Evolutionary conservation across 1,140 invertebrate species (phyloP).

Genomic region (Megalonaias nervosa): DNA sequence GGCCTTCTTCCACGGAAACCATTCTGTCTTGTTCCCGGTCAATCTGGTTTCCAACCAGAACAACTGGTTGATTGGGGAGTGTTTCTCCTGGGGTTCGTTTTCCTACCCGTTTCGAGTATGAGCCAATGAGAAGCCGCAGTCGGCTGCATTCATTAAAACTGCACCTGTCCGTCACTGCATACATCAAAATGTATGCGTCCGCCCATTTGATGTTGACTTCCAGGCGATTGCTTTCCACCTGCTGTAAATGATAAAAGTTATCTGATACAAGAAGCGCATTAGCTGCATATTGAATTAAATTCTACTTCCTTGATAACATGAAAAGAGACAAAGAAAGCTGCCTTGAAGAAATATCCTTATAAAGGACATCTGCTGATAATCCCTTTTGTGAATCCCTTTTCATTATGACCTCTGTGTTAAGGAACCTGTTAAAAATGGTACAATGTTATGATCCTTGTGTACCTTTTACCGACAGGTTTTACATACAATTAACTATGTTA

Average conservation of each 20-base stretch:
- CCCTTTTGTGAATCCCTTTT: too few relatives aligned
- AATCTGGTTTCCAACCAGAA: slow-evolving; percentile 90
- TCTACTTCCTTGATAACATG: too few relatives aligned
- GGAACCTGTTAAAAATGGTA: too few relatives aligned
- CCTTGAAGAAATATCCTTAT: too few relatives aligned
- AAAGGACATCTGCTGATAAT: too few relatives aligned
- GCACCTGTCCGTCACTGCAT: slow-evolving; percentile 89
- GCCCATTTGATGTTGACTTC: slow-evolving; percentile 89
- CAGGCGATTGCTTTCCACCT: slow-evolving; percentile 83
- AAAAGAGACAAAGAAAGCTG: too few relatives aligned
- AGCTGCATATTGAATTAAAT: too few relatives aligned
- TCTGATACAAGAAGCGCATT: too few relatives aligned
- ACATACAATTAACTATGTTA: too few relatives aligned
- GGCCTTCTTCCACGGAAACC: slow-evolving; percentile 89
- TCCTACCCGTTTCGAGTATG: slow-evolving; percentile 80
- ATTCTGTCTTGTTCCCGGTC: slow-evolving; percentile 92
- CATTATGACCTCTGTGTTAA: too few relatives aligned
- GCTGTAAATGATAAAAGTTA: background rate
- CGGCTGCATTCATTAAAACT: slow-evolving; percentile 89
- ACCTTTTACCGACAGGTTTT: too few relatives aligned
- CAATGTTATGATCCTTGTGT: too few relatives aligned
- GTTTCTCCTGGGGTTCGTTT: slow-evolving; percentile 75
- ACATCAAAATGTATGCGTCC: slow-evolving; percentile 89
- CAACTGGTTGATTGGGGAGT: slow-evolving; percentile 75
- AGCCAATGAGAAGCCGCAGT: slow-evolving; percentile 85